Evolutionary conservation across 2,888 invertebrate genomes (phyloP), one percentile per base, ranked within the genome.

Genomic region (Nudaria mundana): DNA sequence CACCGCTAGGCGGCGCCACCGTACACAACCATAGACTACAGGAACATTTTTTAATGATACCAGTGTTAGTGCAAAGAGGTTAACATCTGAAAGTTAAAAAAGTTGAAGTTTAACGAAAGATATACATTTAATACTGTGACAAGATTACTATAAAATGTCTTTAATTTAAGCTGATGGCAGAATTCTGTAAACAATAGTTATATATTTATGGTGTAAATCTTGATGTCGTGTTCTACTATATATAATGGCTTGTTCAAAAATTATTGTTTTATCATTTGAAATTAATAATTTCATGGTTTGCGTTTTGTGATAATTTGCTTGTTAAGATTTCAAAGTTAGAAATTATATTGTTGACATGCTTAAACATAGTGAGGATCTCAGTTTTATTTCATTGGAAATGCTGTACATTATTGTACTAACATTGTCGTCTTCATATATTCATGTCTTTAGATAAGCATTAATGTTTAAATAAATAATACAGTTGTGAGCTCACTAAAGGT

Each of bases 1-100:
- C 76, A 88, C 46, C 79, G 90, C 66, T 77, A 85, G 46, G 10
- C 20, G 8, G 5, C 10, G 10, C 14, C 26, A 12, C 8, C 20
- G 2, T 20, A 20, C 2, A 20, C 2, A 3, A 8, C 2, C 20
- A 2, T 4, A 20, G 20, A 20, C 20, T 2, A 20, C 20, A 20
- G 8, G 3, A 37, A 28, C 37, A 22, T 32, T 33, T 25, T 22
- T 3, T 8, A 20, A 8, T 5, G 20, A 7, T 3, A 3, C 8
- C 5, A 20, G 5, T 5, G 6, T 35, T 26, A 31, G 32, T 35
- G 40, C 25, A 25, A 18, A 20, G 8, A 33, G 20, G 6, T 8
- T 8, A 22, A 13, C 36, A 23, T 25, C 18, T 25, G 20, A 20
- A 6, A 28, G 31, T 28, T n/a, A n/a, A n/a, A n/a, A n/a, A n/a